These are phyloP conservation scores for Heliconius nattereri DNA, from an alignment of 1,140 invertebrate genomes.

Conservation along the genomic window DNA sequence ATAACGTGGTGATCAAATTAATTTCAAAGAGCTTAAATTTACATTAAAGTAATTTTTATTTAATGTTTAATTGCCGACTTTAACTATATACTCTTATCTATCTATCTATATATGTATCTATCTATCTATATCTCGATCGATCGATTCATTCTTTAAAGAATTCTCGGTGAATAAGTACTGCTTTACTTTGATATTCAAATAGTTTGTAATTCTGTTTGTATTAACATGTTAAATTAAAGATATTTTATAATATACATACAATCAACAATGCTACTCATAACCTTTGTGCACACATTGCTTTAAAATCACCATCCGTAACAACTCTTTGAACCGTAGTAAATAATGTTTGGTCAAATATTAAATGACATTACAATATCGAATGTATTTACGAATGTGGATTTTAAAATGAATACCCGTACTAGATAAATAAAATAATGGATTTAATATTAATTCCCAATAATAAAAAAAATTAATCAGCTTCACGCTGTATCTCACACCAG, in stretches of 20 bases:
- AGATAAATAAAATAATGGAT: background rate
- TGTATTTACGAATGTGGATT: background rate
- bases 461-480: too few relatives aligned
- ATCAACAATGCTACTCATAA: background rate
- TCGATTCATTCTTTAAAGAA: too few relatives aligned
- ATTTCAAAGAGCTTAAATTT: background rate
- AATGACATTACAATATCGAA: background rate
- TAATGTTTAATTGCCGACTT: background rate
- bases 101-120: too few relatives aligned
- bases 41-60: slow-evolving; percentile 1
- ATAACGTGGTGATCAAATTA: background rate
- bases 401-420: background rate
- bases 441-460: background rate
- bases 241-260: background rate
- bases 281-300: slow-evolving; percentile 39
- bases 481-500: too few relatives aligned
- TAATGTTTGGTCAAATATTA: slow-evolving; percentile 38
- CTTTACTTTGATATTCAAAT: background rate
- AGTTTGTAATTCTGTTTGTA: background rate
- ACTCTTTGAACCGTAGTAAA: slow-evolving; percentile 65
- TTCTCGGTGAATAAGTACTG: too few relatives aligned
- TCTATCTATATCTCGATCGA: too few relatives aligned
- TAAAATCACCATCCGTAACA: slow-evolving; percentile 60
- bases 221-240: background rate
- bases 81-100: background rate